phyloP scores from a whole-genome alignment of 2,888 invertebrate species.

The Torymus texanus region DNA sequence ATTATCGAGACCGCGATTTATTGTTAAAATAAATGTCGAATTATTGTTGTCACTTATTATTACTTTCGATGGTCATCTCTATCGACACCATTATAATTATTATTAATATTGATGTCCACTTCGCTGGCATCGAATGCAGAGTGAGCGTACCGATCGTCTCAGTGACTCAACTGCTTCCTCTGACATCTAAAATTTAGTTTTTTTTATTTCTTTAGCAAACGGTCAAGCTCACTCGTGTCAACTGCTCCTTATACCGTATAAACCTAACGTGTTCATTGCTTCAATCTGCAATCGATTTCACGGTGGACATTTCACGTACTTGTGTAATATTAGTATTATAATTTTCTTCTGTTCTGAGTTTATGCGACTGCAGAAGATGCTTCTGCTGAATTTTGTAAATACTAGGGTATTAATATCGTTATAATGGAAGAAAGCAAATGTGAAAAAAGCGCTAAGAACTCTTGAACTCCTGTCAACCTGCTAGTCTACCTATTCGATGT shows the following conservation, averaged over 20 bases:
- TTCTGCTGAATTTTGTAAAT: slow-evolving; percentile 65
- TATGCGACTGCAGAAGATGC: slow-evolving; percentile 57
- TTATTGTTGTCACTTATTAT: slow-evolving; percentile 65
- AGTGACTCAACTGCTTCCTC: slow-evolving; percentile 25
- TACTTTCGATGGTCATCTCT: slow-evolving; percentile 57
- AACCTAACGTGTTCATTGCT: not conserved
- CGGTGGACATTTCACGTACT: slow-evolving; percentile 60
- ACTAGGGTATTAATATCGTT: slow-evolving; percentile 64
- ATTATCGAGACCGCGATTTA: slow-evolving; percentile 56
- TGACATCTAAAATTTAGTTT: slow-evolving; percentile 44
- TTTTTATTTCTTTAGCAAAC: not conserved
- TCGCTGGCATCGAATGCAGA: slow-evolving; percentile 64
- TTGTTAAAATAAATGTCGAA: slow-evolving; percentile 59
- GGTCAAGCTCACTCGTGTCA: not conserved
- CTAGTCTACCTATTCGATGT: slow-evolving; percentile 60
- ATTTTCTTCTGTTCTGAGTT: slow-evolving; percentile 57
- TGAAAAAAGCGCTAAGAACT: slow-evolving; percentile 58
- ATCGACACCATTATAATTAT: slow-evolving; percentile 61
- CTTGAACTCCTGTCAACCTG: slow-evolving; percentile 62
- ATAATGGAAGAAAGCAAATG: slow-evolving; percentile 57
- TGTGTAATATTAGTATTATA: slow-evolving; percentile 69
- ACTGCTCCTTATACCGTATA: not conserved
- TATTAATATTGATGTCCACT: slow-evolving; percentile 62
- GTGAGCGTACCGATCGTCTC: slow-evolving; percentile 58
- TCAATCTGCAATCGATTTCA: slow-evolving; percentile 50